Base-by-base conservation (phyloP, 2,113 vertebrate species). In the Pavo muticus region DNA sequence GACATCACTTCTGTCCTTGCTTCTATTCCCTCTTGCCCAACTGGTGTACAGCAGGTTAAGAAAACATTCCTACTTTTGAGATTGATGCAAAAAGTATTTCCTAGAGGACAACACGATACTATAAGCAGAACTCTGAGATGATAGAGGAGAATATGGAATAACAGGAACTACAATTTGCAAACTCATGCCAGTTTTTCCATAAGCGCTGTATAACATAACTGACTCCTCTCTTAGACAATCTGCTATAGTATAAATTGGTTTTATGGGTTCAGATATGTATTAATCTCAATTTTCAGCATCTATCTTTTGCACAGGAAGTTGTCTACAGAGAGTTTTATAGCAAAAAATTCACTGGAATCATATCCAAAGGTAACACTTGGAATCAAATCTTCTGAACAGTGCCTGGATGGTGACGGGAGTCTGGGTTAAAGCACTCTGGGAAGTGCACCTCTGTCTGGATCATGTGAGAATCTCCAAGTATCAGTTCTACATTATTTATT, bases 21-120 rank as follows among this genome's bases (percentile, higher is more conserved):
- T 77, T 59, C 20, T 95, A 57, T 54, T 96, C 94, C 78, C 83
- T 87, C 73, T 74, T 88, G 71, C 20, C n/a, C 56, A 63, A 19
- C 32, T 50, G 47, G 30, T 69, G 27, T 73, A 79, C 42, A 44
- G 64, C 6, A 75, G 64, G 48, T 61, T 70, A 91, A 87, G 57
- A 76, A 94, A 94, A 71, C 25, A 13, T 79, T 67, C 48, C 59
- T 69, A 9, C 64, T 82, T 81, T 64, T 88, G 64, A 91, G 61
- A 67, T 0, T 72, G 81, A 77, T 50, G 65, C 35, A 92, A 24
- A 88, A 86, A 37, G 7, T 0, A 3, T 61, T 87, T 91, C 48
- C 57, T 90, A 47, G 48, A 82, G 25, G 48, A 79, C 3, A 16
- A 54, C 10, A 45, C 25, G 37, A 37, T 37, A 30, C 54, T 54